Conservation (phyloP, 2,888 invertebrate species). For the Caenorhabditis sp. region DNA sequence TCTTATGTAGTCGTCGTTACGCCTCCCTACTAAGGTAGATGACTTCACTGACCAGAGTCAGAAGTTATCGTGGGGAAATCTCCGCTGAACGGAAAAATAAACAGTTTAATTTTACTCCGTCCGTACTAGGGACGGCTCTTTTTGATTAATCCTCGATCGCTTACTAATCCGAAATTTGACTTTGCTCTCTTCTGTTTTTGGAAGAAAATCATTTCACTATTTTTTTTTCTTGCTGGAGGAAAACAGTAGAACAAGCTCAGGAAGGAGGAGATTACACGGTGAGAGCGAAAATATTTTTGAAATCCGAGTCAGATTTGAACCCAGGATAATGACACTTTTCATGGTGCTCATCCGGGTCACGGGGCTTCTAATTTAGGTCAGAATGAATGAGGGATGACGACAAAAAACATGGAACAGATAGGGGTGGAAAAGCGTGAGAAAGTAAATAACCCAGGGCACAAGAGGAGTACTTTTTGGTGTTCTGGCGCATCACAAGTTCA, state of each 20-base stretch:
- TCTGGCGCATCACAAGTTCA: slow-evolving; percentile 33
- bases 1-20: neutral
- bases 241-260: too few relatives aligned
- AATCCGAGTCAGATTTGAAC: neutral
- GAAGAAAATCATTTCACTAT: slow-evolving; percentile 21
- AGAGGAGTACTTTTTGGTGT: slow-evolving; percentile 6
- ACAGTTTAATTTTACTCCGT: slow-evolving; percentile 41
- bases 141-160: slow-evolving; percentile 46
- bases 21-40: slow-evolving; percentile 10
- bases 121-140: neutral
- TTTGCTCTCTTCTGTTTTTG: slow-evolving; percentile 9
- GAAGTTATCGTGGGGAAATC: neutral
- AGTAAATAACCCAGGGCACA: slow-evolving; percentile 19
- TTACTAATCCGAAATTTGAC: slow-evolving; percentile 37
- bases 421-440: neutral
- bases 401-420: slow-evolving; percentile 19
- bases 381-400: neutral
- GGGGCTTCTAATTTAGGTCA: slow-evolving; percentile 9
- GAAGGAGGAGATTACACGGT: slow-evolving; percentile 15
- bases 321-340: neutral
- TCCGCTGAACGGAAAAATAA: neutral
- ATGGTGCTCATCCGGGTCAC: neutral
- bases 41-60: slow-evolving; percentile 25
- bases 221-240: neutral
- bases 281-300: slow-evolving; percentile 20